phyloP scores from a whole-genome alignment of 2,888 invertebrate species.

The Lasioglossum morio region DNA sequence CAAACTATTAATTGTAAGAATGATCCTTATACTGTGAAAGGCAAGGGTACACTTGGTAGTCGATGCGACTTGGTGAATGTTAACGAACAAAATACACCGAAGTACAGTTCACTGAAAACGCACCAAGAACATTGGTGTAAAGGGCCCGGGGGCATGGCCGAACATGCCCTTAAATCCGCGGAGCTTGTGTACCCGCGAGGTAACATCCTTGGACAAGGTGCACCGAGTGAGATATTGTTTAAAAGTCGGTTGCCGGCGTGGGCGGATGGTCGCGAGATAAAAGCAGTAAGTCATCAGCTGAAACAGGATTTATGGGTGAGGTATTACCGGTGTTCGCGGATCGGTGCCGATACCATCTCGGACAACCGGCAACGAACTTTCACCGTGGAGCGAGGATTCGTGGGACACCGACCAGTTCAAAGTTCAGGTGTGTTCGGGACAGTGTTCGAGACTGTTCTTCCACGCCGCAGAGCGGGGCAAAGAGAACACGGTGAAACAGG shows the following conservation, averaged over 20 bases:
- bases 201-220: constrained; percentile 35
- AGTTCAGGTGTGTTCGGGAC: constrained; percentile 35
- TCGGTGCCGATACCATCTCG: constrained; percentile 37
- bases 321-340: constrained; percentile 45
- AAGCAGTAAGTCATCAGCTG: constrained; percentile 56
- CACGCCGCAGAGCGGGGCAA: not conserved
- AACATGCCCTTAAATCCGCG: constrained; percentile 8
- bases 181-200: not conserved
- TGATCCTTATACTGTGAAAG: not conserved
- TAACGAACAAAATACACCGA: not conserved
- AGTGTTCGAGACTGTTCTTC: not conserved
- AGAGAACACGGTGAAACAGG: not conserved
- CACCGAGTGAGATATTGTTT: constrained; percentile 62
- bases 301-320: constrained; percentile 47
- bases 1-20: not conserved
- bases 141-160: not conserved
- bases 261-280: constrained; percentile 60
- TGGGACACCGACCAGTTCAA: constrained; percentile 37
- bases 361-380: constrained; percentile 48
- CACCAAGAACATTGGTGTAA: not conserved
- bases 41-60: not conserved
- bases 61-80: not conserved
- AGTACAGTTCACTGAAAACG: not conserved
- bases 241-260: constrained; percentile 55
- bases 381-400: constrained; percentile 24